These are phyloP conservation scores for Siniperca knerii DNA, from an alignment of 2,113 vertebrate genomes.

Conservation along the genomic window DNA sequence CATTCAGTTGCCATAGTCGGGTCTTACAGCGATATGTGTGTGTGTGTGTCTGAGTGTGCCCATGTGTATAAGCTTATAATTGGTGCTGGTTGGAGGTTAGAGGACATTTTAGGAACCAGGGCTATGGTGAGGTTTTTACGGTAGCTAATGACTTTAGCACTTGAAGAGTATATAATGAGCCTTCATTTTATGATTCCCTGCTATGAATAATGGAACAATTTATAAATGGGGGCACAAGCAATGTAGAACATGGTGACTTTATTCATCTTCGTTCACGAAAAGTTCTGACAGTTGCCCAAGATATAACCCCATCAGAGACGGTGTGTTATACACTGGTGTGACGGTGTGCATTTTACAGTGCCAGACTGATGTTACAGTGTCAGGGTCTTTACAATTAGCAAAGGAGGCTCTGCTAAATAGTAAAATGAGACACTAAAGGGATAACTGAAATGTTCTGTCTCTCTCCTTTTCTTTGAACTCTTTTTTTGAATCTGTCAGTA, in stretches of 20 bases:
- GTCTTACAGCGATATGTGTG: slow-evolving; percentile 40
- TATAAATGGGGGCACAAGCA: slow-evolving; percentile 72
- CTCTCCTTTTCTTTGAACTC: slow-evolving; percentile 15
- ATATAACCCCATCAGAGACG: slow-evolving; percentile 56
- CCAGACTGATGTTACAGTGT: slow-evolving; percentile 31
- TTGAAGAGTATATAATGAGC: slow-evolving; percentile 81
- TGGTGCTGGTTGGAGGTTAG: slow-evolving; percentile 70
- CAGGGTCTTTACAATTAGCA: slow-evolving; percentile 37
- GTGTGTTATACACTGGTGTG: slow-evolving; percentile 40
- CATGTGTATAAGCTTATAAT: slow-evolving; percentile 69
- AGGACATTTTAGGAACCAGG: slow-evolving; percentile 74
- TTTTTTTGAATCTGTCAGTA: slow-evolving; percentile 22
- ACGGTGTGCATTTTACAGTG: slow-evolving; percentile 28
- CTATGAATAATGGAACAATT: slow-evolving; percentile 80
- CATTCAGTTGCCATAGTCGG: slow-evolving; percentile 61
- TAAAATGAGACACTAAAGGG: slow-evolving; percentile 23
- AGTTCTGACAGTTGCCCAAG: slow-evolving; percentile 63
- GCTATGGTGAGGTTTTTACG: slow-evolving; percentile 61
- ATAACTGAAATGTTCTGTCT: neutral
- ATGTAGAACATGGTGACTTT: slow-evolving; percentile 62
- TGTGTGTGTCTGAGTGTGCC: neutral
- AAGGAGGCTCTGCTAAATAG: slow-evolving; percentile 21
- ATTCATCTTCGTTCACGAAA: slow-evolving; percentile 66
- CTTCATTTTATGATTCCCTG: slow-evolving; percentile 76
- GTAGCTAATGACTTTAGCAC: slow-evolving; percentile 78